Conservation (phyloP, 2,888 invertebrate species). For the Catocala fraxini region DNA sequence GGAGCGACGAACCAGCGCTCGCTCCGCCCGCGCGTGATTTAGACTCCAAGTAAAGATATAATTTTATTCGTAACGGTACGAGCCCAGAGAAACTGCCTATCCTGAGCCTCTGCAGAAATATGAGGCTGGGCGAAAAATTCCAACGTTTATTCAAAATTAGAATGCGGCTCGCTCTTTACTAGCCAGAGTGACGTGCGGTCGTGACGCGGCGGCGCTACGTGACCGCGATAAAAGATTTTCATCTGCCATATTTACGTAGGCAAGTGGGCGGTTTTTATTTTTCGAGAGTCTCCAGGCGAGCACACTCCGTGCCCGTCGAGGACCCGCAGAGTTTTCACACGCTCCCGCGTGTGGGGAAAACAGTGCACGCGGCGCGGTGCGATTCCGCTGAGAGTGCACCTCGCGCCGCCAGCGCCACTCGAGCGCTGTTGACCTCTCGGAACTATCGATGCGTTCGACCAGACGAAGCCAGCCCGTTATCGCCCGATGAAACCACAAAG, state of each 20-base stretch:
- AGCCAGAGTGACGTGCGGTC: conserved; percentile 84
- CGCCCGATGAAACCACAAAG: conserved; percentile 62
- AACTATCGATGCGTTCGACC: conserved; percentile 69
- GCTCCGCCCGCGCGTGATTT: conserved; percentile 69
- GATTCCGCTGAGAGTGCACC: conserved; percentile 44
- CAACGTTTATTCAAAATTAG: conserved; percentile 83
- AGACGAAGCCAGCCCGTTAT: conserved; percentile 60
- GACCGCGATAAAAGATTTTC: conserved; percentile 88
- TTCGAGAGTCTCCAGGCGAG: conserved; percentile 79
- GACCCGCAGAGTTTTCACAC: conserved; percentile 82
- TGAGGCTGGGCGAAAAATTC: conserved; percentile 76
- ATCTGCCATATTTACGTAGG: conserved; percentile 87
- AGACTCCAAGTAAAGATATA: conserved; percentile 77
- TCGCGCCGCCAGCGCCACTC: conserved; percentile 35
- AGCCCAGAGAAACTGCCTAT: conserved; percentile 67
- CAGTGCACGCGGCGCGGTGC: conserved; percentile 44
- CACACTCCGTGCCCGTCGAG: conserved; percentile 66
- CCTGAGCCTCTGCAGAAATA: conserved; percentile 65
- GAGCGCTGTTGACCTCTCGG: conserved; percentile 65
- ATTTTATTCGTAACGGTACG: conserved; percentile 67
- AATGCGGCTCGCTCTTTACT: conserved; percentile 84
- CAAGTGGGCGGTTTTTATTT: conserved; percentile 87
- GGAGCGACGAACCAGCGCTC: conserved; percentile 62
- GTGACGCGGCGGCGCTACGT: conserved; percentile 85
- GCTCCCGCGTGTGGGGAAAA: conserved; percentile 71